These are phyloP conservation scores for Rapana venosa DNA, from an alignment of 2,888 invertebrate genomes.

Conservation along the genomic window DNA sequence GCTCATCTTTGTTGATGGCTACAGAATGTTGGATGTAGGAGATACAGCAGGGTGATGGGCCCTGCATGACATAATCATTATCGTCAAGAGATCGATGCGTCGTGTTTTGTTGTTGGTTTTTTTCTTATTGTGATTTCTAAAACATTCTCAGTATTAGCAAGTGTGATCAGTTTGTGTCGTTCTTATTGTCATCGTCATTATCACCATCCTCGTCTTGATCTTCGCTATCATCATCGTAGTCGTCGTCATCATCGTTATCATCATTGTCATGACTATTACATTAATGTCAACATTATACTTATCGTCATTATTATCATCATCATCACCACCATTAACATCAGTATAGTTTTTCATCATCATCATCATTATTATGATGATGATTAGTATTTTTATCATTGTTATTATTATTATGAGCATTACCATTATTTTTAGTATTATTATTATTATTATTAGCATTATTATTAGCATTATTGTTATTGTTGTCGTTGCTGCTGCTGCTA, in stretches of 20 bases:
- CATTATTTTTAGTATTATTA: neutral
- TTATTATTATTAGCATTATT: neutral
- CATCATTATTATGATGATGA: neutral
- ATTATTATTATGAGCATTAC: neutral
- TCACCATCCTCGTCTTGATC: neutral
- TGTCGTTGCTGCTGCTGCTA: conserved; percentile 83
- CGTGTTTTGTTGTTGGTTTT: too few species aligned
- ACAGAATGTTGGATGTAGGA: neutral
- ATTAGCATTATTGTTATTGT: conserved; percentile 79
- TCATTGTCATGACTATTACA: neutral
- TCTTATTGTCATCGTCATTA: neutral
- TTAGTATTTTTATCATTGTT: neutral
- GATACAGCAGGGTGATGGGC: neutral
- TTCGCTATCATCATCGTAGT: neutral
- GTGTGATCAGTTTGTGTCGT: neutral
- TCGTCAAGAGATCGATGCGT: neutral
- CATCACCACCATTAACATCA: conserved; percentile 7
- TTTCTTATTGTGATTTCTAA: too few species aligned
- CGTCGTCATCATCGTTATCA: neutral
- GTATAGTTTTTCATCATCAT: neutral
- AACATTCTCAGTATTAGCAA: too few species aligned
- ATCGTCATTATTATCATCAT: neutral
- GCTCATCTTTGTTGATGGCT: neutral
- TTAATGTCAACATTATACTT: neutral
- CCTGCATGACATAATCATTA: neutral